These are phyloP conservation scores for Malurus leucopterus DNA, from an alignment of 2,797 vertebrate species.

Conservation along the genomic window DNA sequence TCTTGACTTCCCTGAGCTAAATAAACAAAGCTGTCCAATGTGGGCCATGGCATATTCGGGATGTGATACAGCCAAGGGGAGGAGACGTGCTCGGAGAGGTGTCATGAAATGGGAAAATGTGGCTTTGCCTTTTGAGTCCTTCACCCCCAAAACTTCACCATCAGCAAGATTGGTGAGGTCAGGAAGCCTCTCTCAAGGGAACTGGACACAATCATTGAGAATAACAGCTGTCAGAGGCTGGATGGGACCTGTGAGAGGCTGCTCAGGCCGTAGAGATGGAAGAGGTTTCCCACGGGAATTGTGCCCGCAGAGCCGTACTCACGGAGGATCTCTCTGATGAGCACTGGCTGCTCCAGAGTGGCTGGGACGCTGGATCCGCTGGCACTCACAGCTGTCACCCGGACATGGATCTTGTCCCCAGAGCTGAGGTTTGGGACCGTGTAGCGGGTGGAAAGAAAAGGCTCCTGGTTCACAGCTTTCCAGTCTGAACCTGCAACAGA, in stretches of 20 bases:
- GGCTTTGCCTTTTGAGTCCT: neutral
- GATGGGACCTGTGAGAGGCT: accelerated
- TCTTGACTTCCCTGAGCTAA: neutral
- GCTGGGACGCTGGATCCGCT: conserved; percentile 76
- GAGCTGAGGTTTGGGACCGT: conserved; percentile 74
- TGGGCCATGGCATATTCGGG: accelerated
- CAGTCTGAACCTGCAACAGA: conserved; percentile 78
- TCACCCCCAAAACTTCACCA: neutral
- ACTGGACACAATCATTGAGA: neutral
- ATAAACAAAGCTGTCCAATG: neutral
- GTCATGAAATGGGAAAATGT: neutral
- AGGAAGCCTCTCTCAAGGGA: neutral
- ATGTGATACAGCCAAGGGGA: neutral
- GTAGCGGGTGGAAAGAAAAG: conserved; percentile 74
- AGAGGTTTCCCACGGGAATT: neutral
- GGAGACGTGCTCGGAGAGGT: neutral
- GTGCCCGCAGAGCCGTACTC: neutral
- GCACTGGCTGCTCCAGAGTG: conserved; percentile 73
- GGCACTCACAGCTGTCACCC: conserved; percentile 79
- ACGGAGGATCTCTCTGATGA: conserved; percentile 82
- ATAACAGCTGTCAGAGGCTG: neutral
- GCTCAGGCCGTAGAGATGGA: neutral
- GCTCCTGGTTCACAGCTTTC: conserved; percentile 76
- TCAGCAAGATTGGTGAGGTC: neutral
- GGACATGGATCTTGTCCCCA: conserved; percentile 79